phyloP scores from a whole-genome alignment of 2,113 vertebrate species.

The Zingel zingel region DNA sequence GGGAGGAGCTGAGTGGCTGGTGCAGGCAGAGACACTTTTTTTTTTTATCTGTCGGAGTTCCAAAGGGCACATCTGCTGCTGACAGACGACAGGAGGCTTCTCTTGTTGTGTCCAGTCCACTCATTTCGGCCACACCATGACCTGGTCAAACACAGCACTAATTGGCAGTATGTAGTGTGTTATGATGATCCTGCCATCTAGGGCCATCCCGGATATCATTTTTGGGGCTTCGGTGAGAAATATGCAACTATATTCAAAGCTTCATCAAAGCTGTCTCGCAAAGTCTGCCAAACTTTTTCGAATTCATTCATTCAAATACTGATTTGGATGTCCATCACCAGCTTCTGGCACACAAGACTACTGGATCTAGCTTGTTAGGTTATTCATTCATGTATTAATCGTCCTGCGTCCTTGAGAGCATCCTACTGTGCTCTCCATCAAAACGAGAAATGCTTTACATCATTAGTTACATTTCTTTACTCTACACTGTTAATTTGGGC shows the following conservation, averaged over 20 bases:
- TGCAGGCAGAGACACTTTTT: conserved; percentile 70
- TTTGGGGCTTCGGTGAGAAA: too few species aligned
- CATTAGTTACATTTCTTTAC: neutral
- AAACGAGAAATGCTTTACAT: neutral
- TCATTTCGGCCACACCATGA: conserved; percentile 29
- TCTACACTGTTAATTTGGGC: neutral
- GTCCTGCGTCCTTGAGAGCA: neutral
- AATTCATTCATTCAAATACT: too few species aligned
- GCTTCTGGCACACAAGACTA: neutral
- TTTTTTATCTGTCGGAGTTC: conserved; percentile 74
- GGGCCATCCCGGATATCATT: too few species aligned
- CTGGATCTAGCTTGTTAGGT: neutral
- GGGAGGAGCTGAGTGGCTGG: conserved; percentile 62
- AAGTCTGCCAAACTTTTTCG: too few species aligned
- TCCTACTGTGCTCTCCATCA: neutral
- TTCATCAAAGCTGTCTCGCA: too few species aligned
- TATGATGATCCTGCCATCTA: neutral
- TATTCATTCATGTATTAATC: neutral
- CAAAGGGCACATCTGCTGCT: conserved; percentile 77
- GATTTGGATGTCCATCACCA: too few species aligned
- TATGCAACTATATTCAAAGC: too few species aligned
- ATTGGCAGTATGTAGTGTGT: conserved; percentile 3
- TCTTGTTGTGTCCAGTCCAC: conserved; percentile 37
- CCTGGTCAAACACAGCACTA: conserved; percentile 33
- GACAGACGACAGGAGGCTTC: conserved; percentile 57